Conservation (phyloP, 2,888 invertebrate species). For the Steinernema carpocapsae region DNA sequence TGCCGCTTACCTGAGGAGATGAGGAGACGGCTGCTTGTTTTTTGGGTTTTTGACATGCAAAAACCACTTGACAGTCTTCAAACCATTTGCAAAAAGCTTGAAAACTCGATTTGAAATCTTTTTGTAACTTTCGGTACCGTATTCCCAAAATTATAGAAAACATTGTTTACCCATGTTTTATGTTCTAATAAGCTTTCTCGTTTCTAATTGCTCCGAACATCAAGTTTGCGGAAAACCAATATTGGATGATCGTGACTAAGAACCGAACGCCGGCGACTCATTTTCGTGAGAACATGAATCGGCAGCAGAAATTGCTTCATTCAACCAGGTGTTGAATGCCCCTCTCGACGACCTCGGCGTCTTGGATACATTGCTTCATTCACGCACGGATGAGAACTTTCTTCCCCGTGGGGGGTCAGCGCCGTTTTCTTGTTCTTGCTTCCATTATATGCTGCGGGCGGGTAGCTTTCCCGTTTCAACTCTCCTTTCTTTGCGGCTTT, state of each 20-base stretch:
- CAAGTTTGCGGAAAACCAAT: background rate
- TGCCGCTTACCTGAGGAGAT: background rate
- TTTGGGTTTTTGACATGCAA: too few species aligned
- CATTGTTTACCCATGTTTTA: too few species aligned
- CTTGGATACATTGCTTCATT: slow-evolving; percentile 26
- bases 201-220: background rate
- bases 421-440: slow-evolving; percentile 5
- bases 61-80: too few species aligned
- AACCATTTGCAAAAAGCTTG: too few species aligned
- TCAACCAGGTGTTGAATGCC: slow-evolving; percentile 26
- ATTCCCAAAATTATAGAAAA: too few species aligned
- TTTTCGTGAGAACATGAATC: background rate
- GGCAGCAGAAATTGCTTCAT: background rate
- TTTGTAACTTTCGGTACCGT: too few species aligned
- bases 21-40: too few species aligned
- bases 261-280: background rate
- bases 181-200: too few species aligned
- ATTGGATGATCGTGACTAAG: background rate
- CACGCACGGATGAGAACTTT: slow-evolving; percentile 29
- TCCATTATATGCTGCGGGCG: slow-evolving; percentile 18
- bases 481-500: background rate
- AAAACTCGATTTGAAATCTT: too few species aligned
- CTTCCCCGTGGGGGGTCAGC: slow-evolving; percentile 25
- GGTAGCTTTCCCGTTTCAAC: slow-evolving; percentile 13
- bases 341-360: slow-evolving; percentile 9